Evolutionary conservation across 2,797 vertebrate species (phyloP).

Genomic region (Xenops minutus): DNA sequence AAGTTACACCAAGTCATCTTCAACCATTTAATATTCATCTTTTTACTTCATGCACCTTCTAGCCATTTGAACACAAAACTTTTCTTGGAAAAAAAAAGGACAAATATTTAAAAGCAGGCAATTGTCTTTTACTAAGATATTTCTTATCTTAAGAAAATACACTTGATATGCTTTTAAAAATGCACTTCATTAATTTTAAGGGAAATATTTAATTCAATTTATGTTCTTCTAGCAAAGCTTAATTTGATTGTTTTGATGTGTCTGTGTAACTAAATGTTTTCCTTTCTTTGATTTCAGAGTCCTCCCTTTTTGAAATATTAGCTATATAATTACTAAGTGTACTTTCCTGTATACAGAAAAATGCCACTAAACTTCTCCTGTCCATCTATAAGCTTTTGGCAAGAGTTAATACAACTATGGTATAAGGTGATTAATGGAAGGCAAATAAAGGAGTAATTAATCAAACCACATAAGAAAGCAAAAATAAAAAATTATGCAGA

Average conservation of each 20-base stretch:
- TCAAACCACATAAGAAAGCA: constrained; percentile 66
- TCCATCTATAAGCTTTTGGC: constrained; percentile 51
- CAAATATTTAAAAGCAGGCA: not conserved
- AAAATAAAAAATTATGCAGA: constrained; percentile 55
- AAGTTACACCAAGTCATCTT: not conserved
- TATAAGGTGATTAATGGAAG: constrained; percentile 72
- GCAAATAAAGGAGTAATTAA: constrained; percentile 74
- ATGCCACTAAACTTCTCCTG: constrained; percentile 36
- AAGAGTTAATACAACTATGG: constrained; percentile 60
- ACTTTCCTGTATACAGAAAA: constrained; percentile 25
- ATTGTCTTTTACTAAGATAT: not conserved
- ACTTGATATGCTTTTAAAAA: not conserved
- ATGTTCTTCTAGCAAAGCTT: not conserved
- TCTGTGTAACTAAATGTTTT: not conserved
- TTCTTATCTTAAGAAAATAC: not conserved
- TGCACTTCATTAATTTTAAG: not conserved
- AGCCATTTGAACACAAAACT: not conserved
- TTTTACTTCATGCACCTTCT: not conserved
- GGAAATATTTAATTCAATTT: not conserved
- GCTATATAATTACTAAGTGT: constrained; percentile 12
- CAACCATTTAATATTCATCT: not conserved
- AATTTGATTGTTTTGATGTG: not conserved
- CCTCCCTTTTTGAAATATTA: constrained; percentile 47
- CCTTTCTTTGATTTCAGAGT: constrained; percentile 14
- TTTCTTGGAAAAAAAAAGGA: not conserved